Evolutionary conservation across 1,140 invertebrate species (phyloP).

Genomic region (Pachypeltis micranthus): DNA sequence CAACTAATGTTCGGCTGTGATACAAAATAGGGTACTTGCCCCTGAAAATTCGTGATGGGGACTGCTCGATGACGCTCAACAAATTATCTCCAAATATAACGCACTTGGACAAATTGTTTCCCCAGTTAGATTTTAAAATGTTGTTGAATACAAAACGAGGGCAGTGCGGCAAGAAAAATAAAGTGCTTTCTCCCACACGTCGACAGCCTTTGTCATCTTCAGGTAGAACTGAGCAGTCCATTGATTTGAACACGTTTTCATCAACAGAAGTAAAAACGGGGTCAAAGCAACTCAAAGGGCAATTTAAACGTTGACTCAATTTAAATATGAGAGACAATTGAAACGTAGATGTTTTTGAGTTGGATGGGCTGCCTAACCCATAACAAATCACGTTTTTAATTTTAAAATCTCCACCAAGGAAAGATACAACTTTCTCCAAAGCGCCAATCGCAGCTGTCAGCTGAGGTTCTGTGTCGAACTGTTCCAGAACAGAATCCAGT

Average conservation of each 20-base stretch:
- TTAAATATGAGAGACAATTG: background rate
- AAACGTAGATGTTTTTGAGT: background rate
- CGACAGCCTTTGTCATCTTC: background rate
- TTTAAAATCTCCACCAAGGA: too few relatives aligned
- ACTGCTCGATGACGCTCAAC: background rate
- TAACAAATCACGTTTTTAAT: slow-evolving; percentile 50
- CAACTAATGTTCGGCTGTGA: background rate
- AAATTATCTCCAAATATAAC: background rate
- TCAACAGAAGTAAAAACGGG: background rate
- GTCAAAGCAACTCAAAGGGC: background rate
- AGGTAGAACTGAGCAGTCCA: background rate
- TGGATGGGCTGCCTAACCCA: background rate
- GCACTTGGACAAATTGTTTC: background rate
- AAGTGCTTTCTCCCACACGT: background rate
- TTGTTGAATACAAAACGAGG: background rate
- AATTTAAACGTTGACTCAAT: background rate
- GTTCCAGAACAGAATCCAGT: too few relatives aligned
- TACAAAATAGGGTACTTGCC: background rate
- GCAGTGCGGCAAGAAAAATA: background rate
- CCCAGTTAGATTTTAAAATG: background rate
- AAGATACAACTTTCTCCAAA: too few relatives aligned
- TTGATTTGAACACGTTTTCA: background rate
- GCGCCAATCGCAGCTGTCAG: too few relatives aligned
- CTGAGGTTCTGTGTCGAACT: too few relatives aligned
- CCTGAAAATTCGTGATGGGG: background rate